Percentiles rank a stretch among this genome's conserved stretches.
phyloP scores from a whole-genome alignment of 2,888 invertebrate genomes.

The Fabriciana adippe region DNA sequence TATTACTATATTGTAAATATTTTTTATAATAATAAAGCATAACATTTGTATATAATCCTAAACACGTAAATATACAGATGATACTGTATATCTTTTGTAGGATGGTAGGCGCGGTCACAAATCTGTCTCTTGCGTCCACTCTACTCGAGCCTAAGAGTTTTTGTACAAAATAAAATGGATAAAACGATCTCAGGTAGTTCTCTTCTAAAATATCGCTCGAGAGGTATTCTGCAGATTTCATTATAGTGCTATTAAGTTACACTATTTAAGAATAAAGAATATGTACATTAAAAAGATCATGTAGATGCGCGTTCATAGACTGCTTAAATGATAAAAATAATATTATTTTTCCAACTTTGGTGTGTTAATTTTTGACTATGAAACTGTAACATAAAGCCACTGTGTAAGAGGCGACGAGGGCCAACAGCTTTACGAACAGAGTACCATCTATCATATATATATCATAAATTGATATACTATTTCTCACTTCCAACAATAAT shows the following conservation, averaged over 20 bases:
- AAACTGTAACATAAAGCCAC: constrained; percentile 59
- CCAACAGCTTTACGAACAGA: constrained; percentile 54
- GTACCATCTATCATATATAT: constrained; percentile 53
- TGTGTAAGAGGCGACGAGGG: constrained; percentile 60
- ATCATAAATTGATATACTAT: constrained; percentile 55
- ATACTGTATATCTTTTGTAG: constrained; percentile 55
- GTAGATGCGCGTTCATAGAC: no score
- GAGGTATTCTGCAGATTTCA: constrained; percentile 50
- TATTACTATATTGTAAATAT: constrained; percentile 20
- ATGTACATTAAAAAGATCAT: no score
- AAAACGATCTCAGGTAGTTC: constrained; percentile 50
- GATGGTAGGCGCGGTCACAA: constrained; percentile 52
- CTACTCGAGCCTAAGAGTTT: constrained; percentile 54
- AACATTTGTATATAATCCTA: constrained; percentile 30
- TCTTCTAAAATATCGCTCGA: constrained; percentile 59
- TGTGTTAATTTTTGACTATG: neutral
- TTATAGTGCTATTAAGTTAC: constrained; percentile 27
- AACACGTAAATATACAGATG: constrained; percentile 35
- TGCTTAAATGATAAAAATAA: no score
- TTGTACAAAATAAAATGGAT: constrained; percentile 49
- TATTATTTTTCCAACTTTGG: no score
- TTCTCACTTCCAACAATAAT: constrained; percentile 54
- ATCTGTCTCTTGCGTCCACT: constrained; percentile 52
- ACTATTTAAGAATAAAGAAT: neutral
- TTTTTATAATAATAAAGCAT: constrained; percentile 17